These are phyloP conservation scores for Drosophila mayaguana DNA, from an alignment of 2,888 invertebrate genomes.

Conservation along the genomic window DNA sequence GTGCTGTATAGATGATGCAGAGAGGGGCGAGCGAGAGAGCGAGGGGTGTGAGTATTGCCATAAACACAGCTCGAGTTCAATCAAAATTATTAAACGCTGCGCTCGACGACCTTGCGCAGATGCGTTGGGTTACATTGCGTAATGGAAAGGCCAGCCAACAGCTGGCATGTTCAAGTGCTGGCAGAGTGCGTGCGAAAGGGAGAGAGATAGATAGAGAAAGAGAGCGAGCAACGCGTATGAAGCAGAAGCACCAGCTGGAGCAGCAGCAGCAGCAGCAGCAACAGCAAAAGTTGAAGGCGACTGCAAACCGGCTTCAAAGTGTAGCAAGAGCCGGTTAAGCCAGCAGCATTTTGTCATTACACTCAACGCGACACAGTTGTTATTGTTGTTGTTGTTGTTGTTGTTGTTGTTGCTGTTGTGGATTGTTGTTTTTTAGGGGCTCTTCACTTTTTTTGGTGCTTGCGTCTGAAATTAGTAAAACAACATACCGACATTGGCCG, in stretches of 20 bases:
- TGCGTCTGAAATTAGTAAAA: slow-evolving; percentile 42
- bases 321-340: slow-evolving; percentile 62
- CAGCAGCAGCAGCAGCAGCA: slow-evolving; percentile 7
- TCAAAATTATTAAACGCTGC: slow-evolving; percentile 54
- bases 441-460: slow-evolving; percentile 12
- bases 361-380: slow-evolving; percentile 3
- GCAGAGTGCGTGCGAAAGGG: background rate
- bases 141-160: slow-evolving; percentile 51
- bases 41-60: background rate
- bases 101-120: slow-evolving; percentile 64
- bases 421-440: slow-evolving; percentile 6
- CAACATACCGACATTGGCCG: slow-evolving; percentile 26
- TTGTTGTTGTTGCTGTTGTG: slow-evolving; percentile 10
- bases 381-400: slow-evolving; percentile 8
- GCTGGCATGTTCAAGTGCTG: slow-evolving; percentile 28
- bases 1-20: slow-evolving; percentile 1
- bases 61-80: slow-evolving; percentile 52
- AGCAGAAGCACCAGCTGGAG: slow-evolving; percentile 3
- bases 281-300: slow-evolving; percentile 23
- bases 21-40: background rate
- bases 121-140: slow-evolving; percentile 74
- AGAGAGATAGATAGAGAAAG: background rate
- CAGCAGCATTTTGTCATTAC: slow-evolving; percentile 45
- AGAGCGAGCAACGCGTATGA: background rate
- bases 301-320: slow-evolving; percentile 62